A percentile compares a stretch with the other conserved stretches of the same genome.
Conservation (phyloP, 2,113 vertebrate species). For the Pongo pygmaeus region DNA sequence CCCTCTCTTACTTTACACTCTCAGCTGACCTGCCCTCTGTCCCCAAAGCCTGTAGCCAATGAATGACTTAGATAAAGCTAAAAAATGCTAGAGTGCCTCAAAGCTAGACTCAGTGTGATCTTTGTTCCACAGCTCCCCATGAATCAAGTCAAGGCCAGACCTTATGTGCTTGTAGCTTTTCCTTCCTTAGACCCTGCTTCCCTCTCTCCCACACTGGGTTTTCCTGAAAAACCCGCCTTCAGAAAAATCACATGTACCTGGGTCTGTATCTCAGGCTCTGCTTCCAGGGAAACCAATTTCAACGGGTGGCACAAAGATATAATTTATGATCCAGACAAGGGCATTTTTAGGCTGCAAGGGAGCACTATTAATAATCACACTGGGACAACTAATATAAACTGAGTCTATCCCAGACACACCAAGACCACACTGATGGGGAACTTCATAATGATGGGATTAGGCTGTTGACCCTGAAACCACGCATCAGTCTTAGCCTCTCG, state of each 20-base stretch:
- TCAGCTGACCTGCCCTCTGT: background rate
- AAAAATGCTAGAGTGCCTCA: background rate
- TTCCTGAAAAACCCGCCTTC: background rate
- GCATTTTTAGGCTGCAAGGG: background rate
- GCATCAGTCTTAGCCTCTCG: background rate
- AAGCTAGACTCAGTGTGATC: background rate
- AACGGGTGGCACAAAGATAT: background rate
- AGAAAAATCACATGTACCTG: background rate
- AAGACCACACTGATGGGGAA: background rate
- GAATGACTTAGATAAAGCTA: background rate
- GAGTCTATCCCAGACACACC: background rate
- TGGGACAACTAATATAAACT: background rate
- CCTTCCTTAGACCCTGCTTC: background rate
- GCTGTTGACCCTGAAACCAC: background rate
- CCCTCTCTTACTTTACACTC: background rate
- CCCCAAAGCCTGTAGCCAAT: background rate
- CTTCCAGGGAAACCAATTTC: background rate
- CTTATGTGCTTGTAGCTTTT: background rate
- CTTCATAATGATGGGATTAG: background rate
- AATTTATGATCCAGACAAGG: background rate
- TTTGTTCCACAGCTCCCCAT: background rate
- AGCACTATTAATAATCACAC: background rate
- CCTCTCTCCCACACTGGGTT: background rate
- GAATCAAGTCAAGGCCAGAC: background rate
- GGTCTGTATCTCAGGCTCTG: background rate